These are phyloP conservation scores for Neopelma chrysocephalum DNA, from an alignment of 2,797 vertebrate genomes.

Conservation along the genomic window DNA sequence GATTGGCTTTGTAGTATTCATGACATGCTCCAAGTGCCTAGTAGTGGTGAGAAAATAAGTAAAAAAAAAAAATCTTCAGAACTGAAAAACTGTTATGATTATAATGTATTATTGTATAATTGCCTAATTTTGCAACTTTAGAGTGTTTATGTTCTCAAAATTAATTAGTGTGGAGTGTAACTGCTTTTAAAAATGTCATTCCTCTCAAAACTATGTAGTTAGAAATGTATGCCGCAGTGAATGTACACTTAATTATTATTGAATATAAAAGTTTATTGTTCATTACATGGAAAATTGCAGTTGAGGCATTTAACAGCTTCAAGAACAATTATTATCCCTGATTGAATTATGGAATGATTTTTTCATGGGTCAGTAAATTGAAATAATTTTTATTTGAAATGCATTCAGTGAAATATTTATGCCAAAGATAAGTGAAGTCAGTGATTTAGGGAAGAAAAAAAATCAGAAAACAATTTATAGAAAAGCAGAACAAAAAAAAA, in stretches of 20 bases:
- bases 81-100: background rate
- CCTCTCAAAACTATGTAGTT: conserved; percentile 38
- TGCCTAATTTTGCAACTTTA: conserved; percentile 44
- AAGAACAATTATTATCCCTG: conserved; percentile 12
- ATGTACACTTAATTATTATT: conserved; percentile 24
- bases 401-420: background rate
- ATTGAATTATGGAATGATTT: conserved; percentile 24
- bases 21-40: background rate
- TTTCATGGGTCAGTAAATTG: conserved; percentile 14
- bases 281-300: conserved; percentile 33
- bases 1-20: conserved; percentile 11
- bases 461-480: background rate
- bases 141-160: conserved; percentile 58
- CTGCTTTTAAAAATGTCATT: conserved; percentile 46
- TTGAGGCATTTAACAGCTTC: conserved; percentile 35
- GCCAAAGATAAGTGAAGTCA: background rate
- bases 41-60: background rate
- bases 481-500: background rate
- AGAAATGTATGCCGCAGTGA: conserved; percentile 19
- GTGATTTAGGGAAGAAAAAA: background rate
- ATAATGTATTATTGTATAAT: background rate
- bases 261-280: conserved; percentile 60
- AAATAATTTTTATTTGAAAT: conserved; percentile 15
- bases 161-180: conserved; percentile 52
- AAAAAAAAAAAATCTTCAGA: background rate